Conservation (phyloP, 2,888 invertebrate species). For the Sinopyrophorus schimmeli region DNA sequence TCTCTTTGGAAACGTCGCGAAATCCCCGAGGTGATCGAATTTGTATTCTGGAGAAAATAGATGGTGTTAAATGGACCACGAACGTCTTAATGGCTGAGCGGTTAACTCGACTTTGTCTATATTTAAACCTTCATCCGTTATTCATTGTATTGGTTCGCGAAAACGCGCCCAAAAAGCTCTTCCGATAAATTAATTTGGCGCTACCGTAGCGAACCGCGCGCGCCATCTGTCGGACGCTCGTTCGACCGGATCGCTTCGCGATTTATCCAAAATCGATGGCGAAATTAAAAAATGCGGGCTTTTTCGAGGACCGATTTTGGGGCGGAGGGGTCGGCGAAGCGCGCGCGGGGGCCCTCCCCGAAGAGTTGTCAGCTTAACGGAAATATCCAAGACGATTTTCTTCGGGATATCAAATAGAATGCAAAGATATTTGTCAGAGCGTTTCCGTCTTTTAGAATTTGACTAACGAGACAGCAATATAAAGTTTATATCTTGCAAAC, state of each 20-base stretch:
- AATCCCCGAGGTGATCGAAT: conserved; percentile 29
- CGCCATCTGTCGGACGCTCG: no score
- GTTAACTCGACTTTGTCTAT: conserved; percentile 49
- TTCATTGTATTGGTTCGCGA: conserved; percentile 51
- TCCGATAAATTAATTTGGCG: no score
- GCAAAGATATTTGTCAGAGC: conserved; percentile 38
- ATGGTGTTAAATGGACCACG: conserved; percentile 44
- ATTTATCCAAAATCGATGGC: no score
- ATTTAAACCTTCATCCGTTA: conserved; percentile 52
- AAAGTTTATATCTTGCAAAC: conserved; percentile 39
- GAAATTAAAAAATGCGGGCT: no score
- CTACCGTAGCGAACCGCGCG: no score
- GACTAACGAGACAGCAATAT: conserved; percentile 37
- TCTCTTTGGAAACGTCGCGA: conserved; percentile 14
- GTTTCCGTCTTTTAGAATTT: conserved; percentile 38
- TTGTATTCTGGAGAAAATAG: conserved; percentile 29
- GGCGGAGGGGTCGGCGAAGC: no score
- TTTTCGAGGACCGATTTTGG: no score
- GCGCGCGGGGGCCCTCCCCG: no score
- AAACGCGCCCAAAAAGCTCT: no score
- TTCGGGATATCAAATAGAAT: conserved; percentile 32
- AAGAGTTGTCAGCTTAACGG: conserved; percentile 30
- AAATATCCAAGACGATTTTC: conserved; percentile 31
- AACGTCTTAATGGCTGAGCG: conserved; percentile 45
- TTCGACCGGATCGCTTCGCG: no score